A percentile compares a stretch with the other conserved stretches of the same genome.
These are phyloP conservation scores for Thomomys bottae DNA, from an alignment of 2,113 vertebrate species.

Conservation along the genomic window DNA sequence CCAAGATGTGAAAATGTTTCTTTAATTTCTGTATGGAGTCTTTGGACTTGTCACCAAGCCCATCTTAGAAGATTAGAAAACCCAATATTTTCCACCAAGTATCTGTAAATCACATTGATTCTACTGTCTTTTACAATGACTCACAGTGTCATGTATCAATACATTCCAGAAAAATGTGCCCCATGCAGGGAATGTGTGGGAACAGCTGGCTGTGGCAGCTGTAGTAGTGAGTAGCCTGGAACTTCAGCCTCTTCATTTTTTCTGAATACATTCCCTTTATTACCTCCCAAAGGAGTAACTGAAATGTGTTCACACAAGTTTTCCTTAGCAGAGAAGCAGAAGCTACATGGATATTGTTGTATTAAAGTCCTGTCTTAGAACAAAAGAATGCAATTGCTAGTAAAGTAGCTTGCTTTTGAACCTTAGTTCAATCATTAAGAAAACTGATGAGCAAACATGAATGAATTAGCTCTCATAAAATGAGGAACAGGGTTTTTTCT, in stretches of 20 bases:
- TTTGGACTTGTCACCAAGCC: slow-evolving; percentile 35
- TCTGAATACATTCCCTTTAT: not conserved
- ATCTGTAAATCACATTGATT: slow-evolving; percentile 51
- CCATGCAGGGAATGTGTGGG: slow-evolving; percentile 48
- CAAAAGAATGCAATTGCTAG: slow-evolving; percentile 1
- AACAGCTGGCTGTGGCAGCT: slow-evolving; percentile 70
- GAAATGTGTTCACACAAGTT: not conserved
- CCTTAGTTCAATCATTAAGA: not conserved
- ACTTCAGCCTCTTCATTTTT: slow-evolving; percentile 14
- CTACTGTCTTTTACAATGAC: slow-evolving; percentile 2
- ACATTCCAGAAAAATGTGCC: slow-evolving; percentile 58
- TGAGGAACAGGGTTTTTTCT: not conserved
- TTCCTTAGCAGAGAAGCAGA: slow-evolving; percentile 30
- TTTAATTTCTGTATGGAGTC: slow-evolving; percentile 37
- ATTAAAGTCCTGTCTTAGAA: not conserved
- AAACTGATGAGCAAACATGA: slow-evolving; percentile 27
- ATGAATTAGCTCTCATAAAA: slow-evolving; percentile 31
- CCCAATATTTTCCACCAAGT: slow-evolving; percentile 23
- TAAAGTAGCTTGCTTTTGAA: not conserved
- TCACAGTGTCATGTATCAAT: not conserved
- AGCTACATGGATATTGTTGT: not conserved
- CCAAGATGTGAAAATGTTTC: slow-evolving; percentile 19
- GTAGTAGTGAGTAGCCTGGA: slow-evolving; percentile 30
- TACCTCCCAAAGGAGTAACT: slow-evolving; percentile 10
- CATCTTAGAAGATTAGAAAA: slow-evolving; percentile 5